phyloP scores from a whole-genome alignment of 2,113 vertebrate genomes.

The Xenopus laevis region DNA sequence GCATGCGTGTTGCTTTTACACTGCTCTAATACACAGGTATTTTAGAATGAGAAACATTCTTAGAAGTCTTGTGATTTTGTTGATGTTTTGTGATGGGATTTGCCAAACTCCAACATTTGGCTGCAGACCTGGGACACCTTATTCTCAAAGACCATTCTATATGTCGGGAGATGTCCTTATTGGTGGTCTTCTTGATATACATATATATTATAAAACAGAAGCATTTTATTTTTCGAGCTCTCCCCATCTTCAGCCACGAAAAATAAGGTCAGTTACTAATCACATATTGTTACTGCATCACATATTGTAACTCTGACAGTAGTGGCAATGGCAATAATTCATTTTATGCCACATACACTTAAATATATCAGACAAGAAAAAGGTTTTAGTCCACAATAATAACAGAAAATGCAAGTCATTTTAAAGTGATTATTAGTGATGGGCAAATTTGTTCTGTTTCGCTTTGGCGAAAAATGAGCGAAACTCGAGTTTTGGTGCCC shows the following conservation, averaged over 20 bases:
- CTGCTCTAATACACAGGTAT: neutral
- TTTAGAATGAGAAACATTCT: conserved; percentile 8
- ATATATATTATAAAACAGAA: conserved; percentile 37
- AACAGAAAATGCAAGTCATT: no score
- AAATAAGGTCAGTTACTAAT: conserved; percentile 37
- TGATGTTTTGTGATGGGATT: conserved; percentile 21
- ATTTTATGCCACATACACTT: no score
- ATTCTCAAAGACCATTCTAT: conserved; percentile 33
- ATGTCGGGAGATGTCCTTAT: conserved; percentile 33
- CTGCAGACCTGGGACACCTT: conserved; percentile 34
- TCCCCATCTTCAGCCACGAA: conserved; percentile 31
- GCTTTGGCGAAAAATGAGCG: no score
- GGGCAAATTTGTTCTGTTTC: no score
- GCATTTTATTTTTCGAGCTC: conserved; percentile 35
- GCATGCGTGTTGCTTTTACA: neutral
- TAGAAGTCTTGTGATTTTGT: conserved; percentile 17
- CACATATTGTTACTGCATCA: no score
- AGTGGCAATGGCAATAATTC: no score
- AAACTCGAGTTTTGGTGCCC: no score
- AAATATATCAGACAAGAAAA: no score
- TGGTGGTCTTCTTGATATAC: conserved; percentile 37
- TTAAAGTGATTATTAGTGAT: no score
- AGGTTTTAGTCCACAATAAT: no score
- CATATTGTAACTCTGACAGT: no score
- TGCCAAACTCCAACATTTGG: conserved; percentile 19